A percentile compares a stretch with the other conserved stretches of the same genome.
phyloP scores from a whole-genome alignment of 2,797 vertebrate species.

The Pipistrellus nathusii region DNA sequence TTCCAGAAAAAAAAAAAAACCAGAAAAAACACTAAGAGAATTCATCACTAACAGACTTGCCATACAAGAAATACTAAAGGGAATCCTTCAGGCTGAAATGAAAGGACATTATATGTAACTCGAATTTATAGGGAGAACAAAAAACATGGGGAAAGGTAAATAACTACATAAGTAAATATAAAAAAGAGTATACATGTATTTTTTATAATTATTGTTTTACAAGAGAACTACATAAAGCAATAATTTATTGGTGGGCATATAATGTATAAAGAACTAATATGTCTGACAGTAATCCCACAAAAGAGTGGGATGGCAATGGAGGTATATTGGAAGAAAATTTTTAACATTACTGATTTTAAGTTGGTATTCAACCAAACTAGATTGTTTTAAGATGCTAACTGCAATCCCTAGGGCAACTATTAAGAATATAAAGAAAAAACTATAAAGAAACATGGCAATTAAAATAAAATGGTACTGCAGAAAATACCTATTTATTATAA shows the following conservation, averaged over 20 bases:
- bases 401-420: neutral
- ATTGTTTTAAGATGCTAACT: constrained; percentile 48
- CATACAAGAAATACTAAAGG: neutral
- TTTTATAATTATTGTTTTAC: constrained; percentile 1
- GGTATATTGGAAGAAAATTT: neutral
- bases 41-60: neutral
- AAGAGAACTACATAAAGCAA: constrained; percentile 1
- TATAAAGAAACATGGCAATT: constrained; percentile 22
- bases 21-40: neutral
- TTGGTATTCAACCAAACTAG: constrained; percentile 21
- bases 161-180: neutral
- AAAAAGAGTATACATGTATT: neutral
- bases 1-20: neutral
- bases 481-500: constrained; percentile 1
- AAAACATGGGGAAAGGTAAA: neutral
- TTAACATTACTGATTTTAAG: neutral
- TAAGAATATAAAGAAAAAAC: neutral
- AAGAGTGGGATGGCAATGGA: neutral
- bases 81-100: neutral
- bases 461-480: constrained; percentile 19
- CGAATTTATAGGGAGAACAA: neutral
- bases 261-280: neutral
- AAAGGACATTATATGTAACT: neutral
- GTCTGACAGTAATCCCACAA: constrained; percentile 8
- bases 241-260: neutral